Percentiles rank a stretch among this genome's conserved stretches.
Evolutionary conservation across 2,113 vertebrate species (phyloP).

Genomic region (Xiphias gladius): DNA sequence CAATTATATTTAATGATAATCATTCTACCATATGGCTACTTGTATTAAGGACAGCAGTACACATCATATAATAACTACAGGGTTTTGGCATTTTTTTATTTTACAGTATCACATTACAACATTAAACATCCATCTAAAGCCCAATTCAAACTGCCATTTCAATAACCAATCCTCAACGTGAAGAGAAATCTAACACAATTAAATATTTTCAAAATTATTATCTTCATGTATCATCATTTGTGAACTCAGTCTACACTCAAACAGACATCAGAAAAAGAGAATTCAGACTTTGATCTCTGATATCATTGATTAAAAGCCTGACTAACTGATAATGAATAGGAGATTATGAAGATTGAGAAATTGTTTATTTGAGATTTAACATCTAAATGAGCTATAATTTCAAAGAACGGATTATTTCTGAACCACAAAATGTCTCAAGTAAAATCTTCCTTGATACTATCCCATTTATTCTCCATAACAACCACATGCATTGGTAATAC

Average conservation of each 20-base stretch:
- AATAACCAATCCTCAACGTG: not conserved
- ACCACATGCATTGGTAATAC: not conserved
- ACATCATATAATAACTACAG: not conserved
- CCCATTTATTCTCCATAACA: not conserved
- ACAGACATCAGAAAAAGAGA: not conserved
- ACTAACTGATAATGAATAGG: not conserved
- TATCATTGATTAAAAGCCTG: not conserved
- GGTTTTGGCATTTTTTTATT: not conserved
- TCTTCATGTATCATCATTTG: not conserved
- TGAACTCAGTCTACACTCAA: not conserved
- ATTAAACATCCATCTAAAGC: not conserved
- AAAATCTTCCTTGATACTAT: not conserved
- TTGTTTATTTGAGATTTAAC: constrained; percentile 6
- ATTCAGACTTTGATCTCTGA: not conserved
- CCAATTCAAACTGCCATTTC: not conserved
- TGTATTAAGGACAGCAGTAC: not conserved
- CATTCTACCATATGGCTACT: not conserved
- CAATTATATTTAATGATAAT: constrained; percentile 11
- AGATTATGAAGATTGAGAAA: not conserved
- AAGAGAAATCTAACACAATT: not conserved
- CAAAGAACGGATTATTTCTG: not conserved
- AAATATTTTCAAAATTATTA: not conserved
- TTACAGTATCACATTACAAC: not conserved
- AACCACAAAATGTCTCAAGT: not conserved
- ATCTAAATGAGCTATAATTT: constrained; percentile 5